A percentile compares a stretch with the other conserved stretches of the same genome.
phyloP scores from a whole-genome alignment of 2,888 invertebrate genomes.

The Frankliniella fusca region DNA sequence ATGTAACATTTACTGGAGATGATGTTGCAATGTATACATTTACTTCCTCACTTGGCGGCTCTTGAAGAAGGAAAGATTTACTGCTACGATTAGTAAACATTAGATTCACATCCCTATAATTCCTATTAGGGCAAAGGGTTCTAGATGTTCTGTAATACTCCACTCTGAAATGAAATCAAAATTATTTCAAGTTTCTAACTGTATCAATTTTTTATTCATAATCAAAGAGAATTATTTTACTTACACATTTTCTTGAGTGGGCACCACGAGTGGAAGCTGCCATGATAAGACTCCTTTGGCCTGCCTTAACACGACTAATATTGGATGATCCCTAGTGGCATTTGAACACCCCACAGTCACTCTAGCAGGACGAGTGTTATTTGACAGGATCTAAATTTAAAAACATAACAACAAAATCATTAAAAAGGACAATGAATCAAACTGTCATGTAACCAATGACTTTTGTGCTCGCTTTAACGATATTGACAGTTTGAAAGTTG shows the following conservation, averaged over 20 bases:
- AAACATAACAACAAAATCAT: no score
- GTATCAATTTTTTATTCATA: neutral
- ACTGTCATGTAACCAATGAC: no score
- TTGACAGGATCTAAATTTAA: no score
- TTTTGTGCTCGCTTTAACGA: no score
- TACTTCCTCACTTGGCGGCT: no score
- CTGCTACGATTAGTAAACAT: no score
- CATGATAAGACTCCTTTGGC: conserved; percentile 72
- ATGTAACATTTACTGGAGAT: conserved; percentile 54
- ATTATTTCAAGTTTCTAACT: neutral
- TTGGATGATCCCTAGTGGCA: conserved; percentile 57
- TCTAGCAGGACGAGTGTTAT: conserved; percentile 36
- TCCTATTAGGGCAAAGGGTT: conserved; percentile 60
- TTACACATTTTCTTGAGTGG: conserved; percentile 37
- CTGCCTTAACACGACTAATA: conserved; percentile 70
- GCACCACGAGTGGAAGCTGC: conserved; percentile 66
- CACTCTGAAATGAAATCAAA: conserved; percentile 44
- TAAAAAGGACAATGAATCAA: no score
- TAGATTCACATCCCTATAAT: conserved; percentile 43
- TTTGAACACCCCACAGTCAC: conserved; percentile 44
- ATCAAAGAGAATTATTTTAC: neutral
- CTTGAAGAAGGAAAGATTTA: no score
- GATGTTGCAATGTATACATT: conserved; percentile 57
- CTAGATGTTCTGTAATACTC: conserved; percentile 57
- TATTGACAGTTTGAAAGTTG: no score